Conservation (phyloP, 2,113 vertebrate genomes). For the Stomatorhinus ivindoensis region DNA sequence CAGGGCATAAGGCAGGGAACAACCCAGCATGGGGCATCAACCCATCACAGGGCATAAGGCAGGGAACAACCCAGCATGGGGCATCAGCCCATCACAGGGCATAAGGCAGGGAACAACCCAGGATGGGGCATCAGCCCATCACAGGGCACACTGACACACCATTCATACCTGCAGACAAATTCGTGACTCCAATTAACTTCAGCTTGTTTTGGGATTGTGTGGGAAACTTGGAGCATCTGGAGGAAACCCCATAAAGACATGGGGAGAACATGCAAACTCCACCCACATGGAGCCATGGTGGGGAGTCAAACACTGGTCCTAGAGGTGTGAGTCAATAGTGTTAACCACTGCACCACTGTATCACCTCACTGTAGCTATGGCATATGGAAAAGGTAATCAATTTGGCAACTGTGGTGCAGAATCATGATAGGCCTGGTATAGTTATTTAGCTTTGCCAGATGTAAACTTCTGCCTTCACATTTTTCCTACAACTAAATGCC, state of each 20-base stretch:
- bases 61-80: no score
- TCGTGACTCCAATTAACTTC: neutral
- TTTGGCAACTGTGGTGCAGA: constrained; percentile 39
- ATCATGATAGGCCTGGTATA: constrained; percentile 48
- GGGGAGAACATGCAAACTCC: neutral
- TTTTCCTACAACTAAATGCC: constrained; percentile 22
- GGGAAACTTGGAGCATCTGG: neutral
- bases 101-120: no score
- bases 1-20: neutral
- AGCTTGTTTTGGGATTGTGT: neutral
- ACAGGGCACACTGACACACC: neutral
- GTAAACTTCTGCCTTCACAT: constrained; percentile 26
- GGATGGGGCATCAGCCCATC: neutral
- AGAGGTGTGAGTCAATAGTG: neutral
- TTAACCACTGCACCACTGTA: neutral
- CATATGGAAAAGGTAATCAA: constrained; percentile 47
- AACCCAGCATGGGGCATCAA: no score
- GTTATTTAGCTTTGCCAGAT: constrained; percentile 11
- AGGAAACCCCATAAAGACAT: neutral
- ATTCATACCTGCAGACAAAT: neutral
- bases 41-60: no score
- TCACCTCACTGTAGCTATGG: neutral
- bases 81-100: no score
- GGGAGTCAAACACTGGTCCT: neutral
- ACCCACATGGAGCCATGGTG: neutral